A percentile compares a stretch with the other conserved stretches of the same genome.
Evolutionary conservation across 1,140 invertebrate species (phyloP).

Genomic region (Drosophila parvula): DNA sequence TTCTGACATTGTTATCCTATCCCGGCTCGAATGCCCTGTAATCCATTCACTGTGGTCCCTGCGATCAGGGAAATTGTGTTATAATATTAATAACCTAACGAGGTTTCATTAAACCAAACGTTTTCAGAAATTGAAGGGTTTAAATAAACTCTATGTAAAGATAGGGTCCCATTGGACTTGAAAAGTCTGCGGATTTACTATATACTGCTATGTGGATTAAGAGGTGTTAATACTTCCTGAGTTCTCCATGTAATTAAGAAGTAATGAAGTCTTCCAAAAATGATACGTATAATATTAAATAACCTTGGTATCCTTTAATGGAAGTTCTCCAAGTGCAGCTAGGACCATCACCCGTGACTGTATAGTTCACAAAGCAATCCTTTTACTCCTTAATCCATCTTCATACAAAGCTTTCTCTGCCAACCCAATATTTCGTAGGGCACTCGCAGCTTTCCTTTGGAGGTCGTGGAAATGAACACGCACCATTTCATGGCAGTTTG

Average conservation of each 20-base stretch:
- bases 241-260: neutral
- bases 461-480: constrained; percentile 47
- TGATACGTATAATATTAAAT: too few species aligned
- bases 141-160: too few species aligned
- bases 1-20: constrained; percentile 74
- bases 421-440: constrained; percentile 33
- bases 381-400: neutral
- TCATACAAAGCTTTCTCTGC: constrained; percentile 5
- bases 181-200: too few species aligned
- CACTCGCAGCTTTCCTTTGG: constrained; percentile 20
- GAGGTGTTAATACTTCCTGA: neutral
- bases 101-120: neutral
- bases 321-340: too few species aligned
- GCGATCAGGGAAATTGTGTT: neutral
- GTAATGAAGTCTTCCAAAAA: too few species aligned
- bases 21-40: constrained; percentile 46
- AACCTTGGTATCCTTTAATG: too few species aligned
- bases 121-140: neutral
- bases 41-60: constrained; percentile 10
- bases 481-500: constrained; percentile 73
- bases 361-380: neutral
- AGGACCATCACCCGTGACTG: neutral
- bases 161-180: too few species aligned
- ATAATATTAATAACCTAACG: too few species aligned
- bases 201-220: too few species aligned